These are phyloP conservation scores for Eulemur macaco DNA, from an alignment of 2,113 vertebrate genomes.

Conservation along the genomic window DNA sequence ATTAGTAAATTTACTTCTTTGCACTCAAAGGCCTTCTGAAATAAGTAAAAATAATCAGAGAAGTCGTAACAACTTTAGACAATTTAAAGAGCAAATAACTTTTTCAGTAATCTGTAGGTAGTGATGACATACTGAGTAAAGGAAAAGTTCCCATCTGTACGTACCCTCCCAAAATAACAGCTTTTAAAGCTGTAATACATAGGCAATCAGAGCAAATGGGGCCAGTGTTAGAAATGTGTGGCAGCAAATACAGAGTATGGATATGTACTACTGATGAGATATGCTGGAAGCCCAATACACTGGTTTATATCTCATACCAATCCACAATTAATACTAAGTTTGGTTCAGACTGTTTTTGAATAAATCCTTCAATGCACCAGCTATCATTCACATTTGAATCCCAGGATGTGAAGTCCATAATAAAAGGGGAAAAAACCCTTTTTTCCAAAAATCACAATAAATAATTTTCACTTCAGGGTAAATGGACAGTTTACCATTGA, in stretches of 20 bases:
- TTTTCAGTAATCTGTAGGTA: not conserved
- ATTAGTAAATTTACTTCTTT: constrained; percentile 47
- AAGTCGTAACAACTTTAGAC: constrained; percentile 11
- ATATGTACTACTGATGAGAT: not conserved
- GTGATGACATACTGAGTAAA: not conserved
- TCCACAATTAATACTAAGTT: not conserved
- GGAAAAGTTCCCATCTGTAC: not conserved
- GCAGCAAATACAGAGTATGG: not conserved
- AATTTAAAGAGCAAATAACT: constrained; percentile 44
- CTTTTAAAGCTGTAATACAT: constrained; percentile 5
- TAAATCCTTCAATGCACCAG: not conserved
- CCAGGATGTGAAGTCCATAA: constrained; percentile 11
- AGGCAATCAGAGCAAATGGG: not conserved
- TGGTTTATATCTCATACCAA: not conserved
- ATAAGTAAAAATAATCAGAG: constrained; percentile 27
- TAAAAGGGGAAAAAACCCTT: not conserved
- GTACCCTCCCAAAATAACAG: not conserved
- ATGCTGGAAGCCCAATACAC: not conserved
- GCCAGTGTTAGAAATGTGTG: not conserved
- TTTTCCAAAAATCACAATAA: not conserved
- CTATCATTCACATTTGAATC: constrained; percentile 29
- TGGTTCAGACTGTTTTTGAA: not conserved
- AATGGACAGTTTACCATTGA: constrained; percentile 17
- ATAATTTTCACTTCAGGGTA: constrained; percentile 53
- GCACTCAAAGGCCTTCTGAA: constrained; percentile 15